Evolutionary conservation across 1,140 invertebrate genomes (phyloP), one percentile per base, ranked within the genome.

Genomic region (Lepidurus packardi): DNA sequence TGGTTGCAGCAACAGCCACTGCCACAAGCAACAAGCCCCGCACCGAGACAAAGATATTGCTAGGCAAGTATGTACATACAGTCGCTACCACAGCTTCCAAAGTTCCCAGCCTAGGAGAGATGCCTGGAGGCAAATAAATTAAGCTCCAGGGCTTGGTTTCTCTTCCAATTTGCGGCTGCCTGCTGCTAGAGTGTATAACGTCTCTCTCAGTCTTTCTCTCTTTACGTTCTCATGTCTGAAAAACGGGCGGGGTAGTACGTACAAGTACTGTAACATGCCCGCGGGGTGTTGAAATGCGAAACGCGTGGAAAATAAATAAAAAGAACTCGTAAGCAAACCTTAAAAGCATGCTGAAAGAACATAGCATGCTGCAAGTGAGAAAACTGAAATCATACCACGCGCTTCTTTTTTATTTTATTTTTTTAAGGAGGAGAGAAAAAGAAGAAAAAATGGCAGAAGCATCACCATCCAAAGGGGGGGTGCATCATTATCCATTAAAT

Each of bases 121-220:
- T n/a, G 53, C 53, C 53, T 65, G 53, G 53, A 65, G 53, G 53
- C 53, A 65, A 65, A 65, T 65, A 65, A 65, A 65, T 65, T 65
- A 65, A 65, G 53, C 53, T 65, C 53, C 53, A 65, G 53, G 53
- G 16, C 21, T 65, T 13, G 53, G 16, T 65, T 65, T 13, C 53
- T 65, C 53, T 65, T 65, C 53, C 53, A 65, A 65, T 65, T 65
- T 65, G 53, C 53, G 13, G 53, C 53, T 65, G 53, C 53, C 53
- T 65, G 53, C 53, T 65, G n/a, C 34, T 34, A 34, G 34, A 4
- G 34, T 4, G 53, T 65, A 65, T 21, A 65, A 65, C 53, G 34
- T 65, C 53, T 65, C 53, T 65, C 53, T 65, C 53, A 21, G 16
- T n/a, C 21, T 4, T 21, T 65, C 53, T 13, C 53, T 65, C 53